Evolutionary conservation across 2,888 invertebrate species (phyloP).

Genomic region (Stenolophus ochropezus): DNA sequence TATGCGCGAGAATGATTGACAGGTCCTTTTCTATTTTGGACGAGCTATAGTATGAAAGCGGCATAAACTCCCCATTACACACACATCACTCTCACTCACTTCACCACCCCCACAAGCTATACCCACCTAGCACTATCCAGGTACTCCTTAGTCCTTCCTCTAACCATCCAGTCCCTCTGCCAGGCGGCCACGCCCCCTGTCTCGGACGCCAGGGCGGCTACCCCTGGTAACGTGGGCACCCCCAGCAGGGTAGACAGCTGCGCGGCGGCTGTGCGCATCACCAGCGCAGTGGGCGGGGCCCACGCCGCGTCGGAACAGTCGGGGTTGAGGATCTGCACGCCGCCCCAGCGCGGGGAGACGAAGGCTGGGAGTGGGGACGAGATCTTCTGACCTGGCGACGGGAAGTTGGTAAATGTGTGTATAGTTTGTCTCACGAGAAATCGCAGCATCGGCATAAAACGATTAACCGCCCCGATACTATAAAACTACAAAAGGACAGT

Average conservation of each 20-base stretch:
- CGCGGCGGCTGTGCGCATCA: conserved; percentile 86
- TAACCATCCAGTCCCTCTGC: conserved; percentile 83
- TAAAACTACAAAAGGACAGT: too few species aligned
- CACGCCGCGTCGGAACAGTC: conserved; percentile 65
- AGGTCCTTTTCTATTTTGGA: too few species aligned
- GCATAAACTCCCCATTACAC: too few species aligned
- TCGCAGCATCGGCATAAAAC: too few species aligned
- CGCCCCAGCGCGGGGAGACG: conserved; percentile 93
- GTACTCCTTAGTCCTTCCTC: conserved; percentile 83
- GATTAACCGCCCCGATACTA: too few species aligned
- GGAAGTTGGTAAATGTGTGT: too few species aligned
- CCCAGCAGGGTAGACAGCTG: conserved; percentile 86
- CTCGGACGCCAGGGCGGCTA: conserved; percentile 69
- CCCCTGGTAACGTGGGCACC: conserved; percentile 76
- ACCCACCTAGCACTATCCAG: conserved; percentile 78
- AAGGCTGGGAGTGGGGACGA: conserved; percentile 77
- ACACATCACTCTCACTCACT: too few species aligned
- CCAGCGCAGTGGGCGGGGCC: conserved; percentile 75
- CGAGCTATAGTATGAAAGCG: too few species aligned
- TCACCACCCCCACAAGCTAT: too few species aligned
- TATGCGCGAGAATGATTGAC: too few species aligned
- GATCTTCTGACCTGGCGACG: conserved; percentile 76
- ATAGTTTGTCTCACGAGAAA: too few species aligned
- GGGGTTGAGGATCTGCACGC: conserved; percentile 86
- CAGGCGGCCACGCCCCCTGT: conserved; percentile 75